Conservation (phyloP, 1,140 invertebrate species). For the Bombus superbus region DNA sequence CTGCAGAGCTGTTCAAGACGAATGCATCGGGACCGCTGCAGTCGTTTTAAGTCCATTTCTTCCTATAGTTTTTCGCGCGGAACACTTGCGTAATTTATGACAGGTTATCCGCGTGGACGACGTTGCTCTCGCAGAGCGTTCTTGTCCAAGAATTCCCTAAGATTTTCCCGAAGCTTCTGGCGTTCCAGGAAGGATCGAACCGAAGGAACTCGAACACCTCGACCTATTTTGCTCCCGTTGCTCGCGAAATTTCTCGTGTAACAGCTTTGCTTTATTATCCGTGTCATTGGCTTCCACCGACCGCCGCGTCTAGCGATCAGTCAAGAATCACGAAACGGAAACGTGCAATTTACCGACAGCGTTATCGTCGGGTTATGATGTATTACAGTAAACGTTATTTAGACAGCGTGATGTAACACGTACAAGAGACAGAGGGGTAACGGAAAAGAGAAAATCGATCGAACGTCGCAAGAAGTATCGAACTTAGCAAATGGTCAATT, state of each 20-base stretch:
- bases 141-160: background rate
- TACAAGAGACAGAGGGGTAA: too few species aligned
- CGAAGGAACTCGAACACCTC: background rate
- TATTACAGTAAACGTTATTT: too few species aligned
- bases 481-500: too few species aligned
- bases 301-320: background rate
- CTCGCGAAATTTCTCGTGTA: slow-evolving; percentile 3
- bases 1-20: background rate
- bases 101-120: background rate
- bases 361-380: background rate
- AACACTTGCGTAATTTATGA: slow-evolving; percentile 32
- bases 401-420: too few species aligned
- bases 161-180: slow-evolving; percentile 8
- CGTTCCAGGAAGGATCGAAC: background rate
- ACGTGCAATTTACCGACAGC: too few species aligned
- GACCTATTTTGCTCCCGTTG: background rate
- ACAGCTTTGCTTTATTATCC: slow-evolving; percentile 27
- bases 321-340: background rate
- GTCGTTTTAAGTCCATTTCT: background rate
- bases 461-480: too few species aligned
- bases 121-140: background rate
- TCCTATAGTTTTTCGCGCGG: background rate
- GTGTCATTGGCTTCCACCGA: background rate
- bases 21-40: background rate
- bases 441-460: too few species aligned